These are phyloP conservation scores for Galleria mellonella DNA, from an alignment of 1,140 invertebrate species.

Conservation along the genomic window DNA sequence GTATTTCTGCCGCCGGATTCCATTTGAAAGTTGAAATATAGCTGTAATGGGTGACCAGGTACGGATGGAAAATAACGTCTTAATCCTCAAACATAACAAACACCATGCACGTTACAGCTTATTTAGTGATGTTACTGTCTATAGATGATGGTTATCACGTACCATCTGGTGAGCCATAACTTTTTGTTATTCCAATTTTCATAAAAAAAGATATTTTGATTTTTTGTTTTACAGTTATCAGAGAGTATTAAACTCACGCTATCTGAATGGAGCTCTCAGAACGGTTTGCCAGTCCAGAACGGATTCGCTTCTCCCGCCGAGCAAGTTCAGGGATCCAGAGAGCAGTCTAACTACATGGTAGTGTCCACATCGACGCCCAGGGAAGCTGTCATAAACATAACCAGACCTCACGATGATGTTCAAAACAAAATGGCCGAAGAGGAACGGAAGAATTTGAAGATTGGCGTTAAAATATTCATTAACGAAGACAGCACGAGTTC, in stretches of 20 bases:
- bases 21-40: too few species aligned
- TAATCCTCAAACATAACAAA: too few species aligned
- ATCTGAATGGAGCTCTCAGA: slow-evolving; percentile 67
- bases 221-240: slow-evolving; percentile 75
- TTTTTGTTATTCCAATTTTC: too few species aligned
- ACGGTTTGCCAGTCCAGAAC: slow-evolving; percentile 35
- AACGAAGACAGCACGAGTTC: slow-evolving; percentile 73
- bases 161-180: too few species aligned
- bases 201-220: too few species aligned
- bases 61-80: too few species aligned
- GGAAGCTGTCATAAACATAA: slow-evolving; percentile 58
- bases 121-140: too few species aligned
- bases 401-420: slow-evolving; percentile 74
- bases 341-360: slow-evolving; percentile 48
- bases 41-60: too few species aligned
- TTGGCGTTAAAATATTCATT: slow-evolving; percentile 79
- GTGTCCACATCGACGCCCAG: slow-evolving; percentile 28
- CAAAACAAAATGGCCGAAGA: slow-evolving; percentile 76
- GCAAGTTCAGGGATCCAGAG: slow-evolving; percentile 14
- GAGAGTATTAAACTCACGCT: slow-evolving; percentile 82
- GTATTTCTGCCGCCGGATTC: too few species aligned
- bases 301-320: slow-evolving; percentile 24
- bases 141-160: too few species aligned
- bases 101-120: too few species aligned
- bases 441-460: slow-evolving; percentile 77